Percentiles rank a stretch among this genome's conserved stretches.
Evolutionary conservation across 64 coral and sea anemone species (phyloP).

Genomic region (Trachythela sp.): DNA sequence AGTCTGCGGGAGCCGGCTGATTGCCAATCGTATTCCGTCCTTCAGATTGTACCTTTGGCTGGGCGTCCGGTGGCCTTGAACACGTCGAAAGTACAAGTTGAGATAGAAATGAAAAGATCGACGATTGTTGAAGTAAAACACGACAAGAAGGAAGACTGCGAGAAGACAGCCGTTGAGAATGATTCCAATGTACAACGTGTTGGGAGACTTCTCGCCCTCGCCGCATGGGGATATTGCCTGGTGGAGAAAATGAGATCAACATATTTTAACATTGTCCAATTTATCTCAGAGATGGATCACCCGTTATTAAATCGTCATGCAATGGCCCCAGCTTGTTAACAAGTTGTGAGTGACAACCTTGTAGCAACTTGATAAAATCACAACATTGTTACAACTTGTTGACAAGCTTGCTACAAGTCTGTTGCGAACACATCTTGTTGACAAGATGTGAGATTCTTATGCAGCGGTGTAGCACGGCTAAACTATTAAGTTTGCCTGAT

Average conservation of each 20-base stretch:
- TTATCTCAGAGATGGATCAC: no score
- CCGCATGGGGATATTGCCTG: neutral
- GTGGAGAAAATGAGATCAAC: neutral
- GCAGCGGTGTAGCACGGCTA: no score
- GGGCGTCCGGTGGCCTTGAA: neutral
- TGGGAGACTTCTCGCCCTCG: neutral
- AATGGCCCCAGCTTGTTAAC: no score
- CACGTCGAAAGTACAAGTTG: neutral
- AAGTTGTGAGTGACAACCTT: no score
- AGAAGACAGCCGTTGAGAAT: neutral
- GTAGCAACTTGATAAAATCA: no score
- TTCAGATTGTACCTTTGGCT: slow-evolving; percentile 2
- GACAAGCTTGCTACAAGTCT: no score
- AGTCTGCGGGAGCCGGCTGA: neutral
- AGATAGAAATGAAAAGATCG: neutral
- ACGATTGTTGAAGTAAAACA: neutral
- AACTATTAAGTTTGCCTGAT: no score
- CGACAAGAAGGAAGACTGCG: neutral
- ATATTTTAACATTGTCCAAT: no score
- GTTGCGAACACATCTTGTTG: no score
- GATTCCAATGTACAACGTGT: neutral
- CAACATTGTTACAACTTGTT: no score
- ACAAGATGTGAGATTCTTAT: no score
- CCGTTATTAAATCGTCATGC: no score
- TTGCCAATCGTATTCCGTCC: neutral